Percentiles rank a stretch among this genome's conserved stretches.
Evolutionary conservation across 2,797 vertebrate genomes (phyloP).

Genomic region (Alca torda): DNA sequence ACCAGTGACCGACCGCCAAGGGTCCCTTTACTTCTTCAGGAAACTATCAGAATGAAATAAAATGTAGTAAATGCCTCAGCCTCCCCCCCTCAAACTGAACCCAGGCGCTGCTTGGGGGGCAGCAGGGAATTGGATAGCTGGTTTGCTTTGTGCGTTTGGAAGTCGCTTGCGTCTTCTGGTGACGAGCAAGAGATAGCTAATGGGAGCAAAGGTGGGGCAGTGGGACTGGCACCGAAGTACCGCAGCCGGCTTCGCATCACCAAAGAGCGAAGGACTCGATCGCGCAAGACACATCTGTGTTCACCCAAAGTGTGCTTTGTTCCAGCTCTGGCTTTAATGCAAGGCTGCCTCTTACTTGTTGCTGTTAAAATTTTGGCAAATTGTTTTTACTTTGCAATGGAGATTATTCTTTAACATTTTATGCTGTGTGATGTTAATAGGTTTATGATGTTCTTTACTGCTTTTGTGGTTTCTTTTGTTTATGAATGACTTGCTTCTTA

Average conservation of each 20-base stretch:
- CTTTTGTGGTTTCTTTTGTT: conserved; percentile 20
- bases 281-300: background rate
- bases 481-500: background rate
- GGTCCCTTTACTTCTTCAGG: background rate
- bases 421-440: background rate
- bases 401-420: background rate
- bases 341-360: background rate
- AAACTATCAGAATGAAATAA: background rate
- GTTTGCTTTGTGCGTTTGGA: background rate
- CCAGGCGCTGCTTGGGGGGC: background rate
- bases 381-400: background rate
- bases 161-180: background rate
- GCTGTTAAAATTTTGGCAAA: conserved; percentile 6
- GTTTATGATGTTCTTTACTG: background rate
- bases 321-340: background rate
- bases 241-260: background rate
- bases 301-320: background rate
- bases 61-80: background rate
- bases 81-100: background rate
- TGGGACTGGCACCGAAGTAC: background rate
- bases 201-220: background rate
- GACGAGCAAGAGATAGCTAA: background rate
- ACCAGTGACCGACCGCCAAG: background rate
- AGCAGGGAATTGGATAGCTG: background rate
- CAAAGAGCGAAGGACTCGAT: background rate